Evolutionary conservation across 2,888 invertebrate genomes (phyloP), one percentile per base, ranked within the genome.

Genomic region (Stenurella melanura): DNA sequence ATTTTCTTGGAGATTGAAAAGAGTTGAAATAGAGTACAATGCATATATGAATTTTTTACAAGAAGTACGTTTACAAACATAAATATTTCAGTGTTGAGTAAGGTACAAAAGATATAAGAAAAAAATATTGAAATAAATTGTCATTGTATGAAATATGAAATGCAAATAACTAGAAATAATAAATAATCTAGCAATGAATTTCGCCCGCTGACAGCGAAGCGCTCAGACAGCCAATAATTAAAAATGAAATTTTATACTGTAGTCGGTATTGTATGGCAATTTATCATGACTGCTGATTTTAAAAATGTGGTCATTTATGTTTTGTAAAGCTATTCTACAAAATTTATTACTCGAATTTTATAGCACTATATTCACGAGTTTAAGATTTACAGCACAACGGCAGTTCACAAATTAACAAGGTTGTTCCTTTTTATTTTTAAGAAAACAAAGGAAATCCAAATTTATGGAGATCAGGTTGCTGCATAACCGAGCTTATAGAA

Each of bases 301-400:
- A 70, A 70, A 70, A 70, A 21, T 70, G 58, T 38, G 60, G 70
- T 58, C 70, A 70, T 70, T 70, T 70, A 70, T 70, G 30, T 70
- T 70, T 70, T 58, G 57, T 50, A n/a, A 68, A 60, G 58, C 58
- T 34, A 38, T 70, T 68, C 1, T 34, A 17, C 5, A 54, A 5
- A 54, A 67, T 67, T 67, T 67, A 67, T 67, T 67, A 67, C 26
- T 42, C 18, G 26, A 7, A 19, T 30, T 26, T 26, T 61, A 61
- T 34, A 11, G 10, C 21, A n/a, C 54, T 67, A 54, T 54, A 21
- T 67, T 26, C 67, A 26, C 42, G n/a, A 67, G 67, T 54, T 34
- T 67, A 66, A 66, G 38, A 66, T 19, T 18, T 42, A 42, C 19
- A 66, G 12, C 34, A 50, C 38, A 50, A 50, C 54, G 34, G 15